Conservation (phyloP, 1,140 invertebrate species). For the Asbolus verrucosus region DNA sequence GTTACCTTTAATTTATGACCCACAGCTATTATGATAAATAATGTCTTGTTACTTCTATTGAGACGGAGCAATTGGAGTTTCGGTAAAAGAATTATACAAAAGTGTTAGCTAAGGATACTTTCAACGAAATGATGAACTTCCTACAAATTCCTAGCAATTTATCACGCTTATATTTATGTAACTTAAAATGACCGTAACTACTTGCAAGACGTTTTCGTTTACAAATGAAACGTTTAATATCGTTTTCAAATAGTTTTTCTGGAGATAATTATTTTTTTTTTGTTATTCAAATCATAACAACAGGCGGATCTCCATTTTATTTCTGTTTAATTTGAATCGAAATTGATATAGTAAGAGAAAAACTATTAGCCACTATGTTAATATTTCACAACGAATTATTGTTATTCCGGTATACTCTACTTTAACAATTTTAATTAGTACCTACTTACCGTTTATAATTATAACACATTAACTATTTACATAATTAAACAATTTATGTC, state of each 20-base stretch:
- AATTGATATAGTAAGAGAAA: too few relatives aligned
- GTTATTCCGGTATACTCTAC: not conserved
- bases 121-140: not conserved
- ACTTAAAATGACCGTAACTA: not conserved
- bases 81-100: conserved; percentile 22
- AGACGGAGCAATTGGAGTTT: conserved; percentile 38
- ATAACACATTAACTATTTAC: conserved; percentile 21
- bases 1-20: conserved; percentile 48
- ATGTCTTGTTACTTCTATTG: conserved; percentile 44
- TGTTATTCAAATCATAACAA: too few relatives aligned
- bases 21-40: conserved; percentile 44
- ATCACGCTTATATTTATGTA: too few relatives aligned
- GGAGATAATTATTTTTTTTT: too few relatives aligned
- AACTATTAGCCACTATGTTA: conserved; percentile 15
- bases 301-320: not conserved
- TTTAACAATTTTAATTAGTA: conserved; percentile 30
- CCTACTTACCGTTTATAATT: conserved; percentile 23
- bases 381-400: conserved; percentile 3
- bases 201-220: conserved; percentile 2
- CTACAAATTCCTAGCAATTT: conserved; percentile 20
- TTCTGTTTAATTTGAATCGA: not conserved
- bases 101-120: conserved; percentile 3
- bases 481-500: conserved; percentile 34
- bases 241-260: too few relatives aligned
- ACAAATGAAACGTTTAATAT: too few relatives aligned